Evolutionary conservation across 1,140 invertebrate genomes (phyloP).

Genomic region (Cydia amplana): DNA sequence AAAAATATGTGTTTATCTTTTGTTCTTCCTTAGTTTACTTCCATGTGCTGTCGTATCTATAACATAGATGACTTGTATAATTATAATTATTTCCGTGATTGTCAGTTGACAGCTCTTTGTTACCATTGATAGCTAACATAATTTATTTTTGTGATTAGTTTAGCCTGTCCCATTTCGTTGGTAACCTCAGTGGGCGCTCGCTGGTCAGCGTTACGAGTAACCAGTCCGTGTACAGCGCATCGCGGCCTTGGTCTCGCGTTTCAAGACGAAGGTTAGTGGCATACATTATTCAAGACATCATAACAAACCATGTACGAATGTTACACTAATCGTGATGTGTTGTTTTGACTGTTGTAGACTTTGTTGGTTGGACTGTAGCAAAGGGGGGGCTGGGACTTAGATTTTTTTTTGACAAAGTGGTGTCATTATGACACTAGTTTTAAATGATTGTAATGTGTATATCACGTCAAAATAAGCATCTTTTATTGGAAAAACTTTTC

Average conservation of each 20-base stretch:
- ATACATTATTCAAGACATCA: constrained; percentile 35
- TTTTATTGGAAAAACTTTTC: too few relatives aligned
- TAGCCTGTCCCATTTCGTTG: constrained; percentile 77
- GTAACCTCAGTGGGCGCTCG: constrained; percentile 77
- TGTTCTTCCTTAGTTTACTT: constrained; percentile 34
- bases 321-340: background rate
- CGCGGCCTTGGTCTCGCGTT: constrained; percentile 81
- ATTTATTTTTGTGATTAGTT: constrained; percentile 69
- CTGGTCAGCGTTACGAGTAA: constrained; percentile 75
- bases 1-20: constrained; percentile 37
- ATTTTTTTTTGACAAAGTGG: too few relatives aligned
- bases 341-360: background rate
- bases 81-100: constrained; percentile 19
- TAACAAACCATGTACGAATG: constrained; percentile 36
- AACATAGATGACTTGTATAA: constrained; percentile 25
- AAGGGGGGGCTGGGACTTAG: too few relatives aligned
- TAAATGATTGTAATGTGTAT: too few relatives aligned
- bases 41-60: constrained; percentile 26
- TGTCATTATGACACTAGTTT: too few relatives aligned
- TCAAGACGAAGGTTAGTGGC: constrained; percentile 81
- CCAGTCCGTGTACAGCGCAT: constrained; percentile 76
- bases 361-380: too few relatives aligned
- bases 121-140: constrained; percentile 46
- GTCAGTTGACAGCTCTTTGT: constrained; percentile 57
- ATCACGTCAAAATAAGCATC: too few relatives aligned